phyloP scores from a whole-genome alignment of 2,888 invertebrate species.

The Dasypogon diadema region DNA sequence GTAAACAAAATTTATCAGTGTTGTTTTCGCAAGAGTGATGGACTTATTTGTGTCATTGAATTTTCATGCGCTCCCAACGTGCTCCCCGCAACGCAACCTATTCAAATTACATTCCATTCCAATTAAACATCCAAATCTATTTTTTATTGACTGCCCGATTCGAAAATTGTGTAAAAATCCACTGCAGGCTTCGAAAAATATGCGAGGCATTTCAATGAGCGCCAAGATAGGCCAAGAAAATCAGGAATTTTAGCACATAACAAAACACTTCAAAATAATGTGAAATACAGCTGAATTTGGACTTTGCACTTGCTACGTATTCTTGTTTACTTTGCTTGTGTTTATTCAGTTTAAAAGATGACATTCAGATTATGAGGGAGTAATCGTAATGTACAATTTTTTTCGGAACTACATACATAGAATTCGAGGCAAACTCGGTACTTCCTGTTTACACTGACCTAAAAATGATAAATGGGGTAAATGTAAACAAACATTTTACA shows the following conservation, averaged over 20 bases:
- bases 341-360: neutral
- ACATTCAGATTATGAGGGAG: no score
- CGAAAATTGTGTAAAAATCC: neutral
- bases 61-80: conserved; percentile 35
- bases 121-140: neutral
- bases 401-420: no score
- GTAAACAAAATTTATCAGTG: conserved; percentile 45
- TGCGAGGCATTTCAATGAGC: neutral
- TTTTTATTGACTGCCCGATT: conserved; percentile 3
- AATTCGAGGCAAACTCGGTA: no score
- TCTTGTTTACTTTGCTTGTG: neutral
- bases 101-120: neutral
- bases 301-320: neutral
- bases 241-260: neutral
- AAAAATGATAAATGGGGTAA: no score
- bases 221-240: neutral
- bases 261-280: neutral
- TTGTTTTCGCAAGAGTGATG: conserved; percentile 38
- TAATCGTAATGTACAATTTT: no score
- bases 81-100: neutral
- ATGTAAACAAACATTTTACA: no score
- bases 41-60: conserved; percentile 47
- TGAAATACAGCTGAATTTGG: neutral
- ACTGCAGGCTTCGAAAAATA: neutral
- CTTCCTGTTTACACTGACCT: no score